Evolutionary conservation across 2,113 vertebrate species (phyloP).

Genomic region (Sturnus vulgaris): DNA sequence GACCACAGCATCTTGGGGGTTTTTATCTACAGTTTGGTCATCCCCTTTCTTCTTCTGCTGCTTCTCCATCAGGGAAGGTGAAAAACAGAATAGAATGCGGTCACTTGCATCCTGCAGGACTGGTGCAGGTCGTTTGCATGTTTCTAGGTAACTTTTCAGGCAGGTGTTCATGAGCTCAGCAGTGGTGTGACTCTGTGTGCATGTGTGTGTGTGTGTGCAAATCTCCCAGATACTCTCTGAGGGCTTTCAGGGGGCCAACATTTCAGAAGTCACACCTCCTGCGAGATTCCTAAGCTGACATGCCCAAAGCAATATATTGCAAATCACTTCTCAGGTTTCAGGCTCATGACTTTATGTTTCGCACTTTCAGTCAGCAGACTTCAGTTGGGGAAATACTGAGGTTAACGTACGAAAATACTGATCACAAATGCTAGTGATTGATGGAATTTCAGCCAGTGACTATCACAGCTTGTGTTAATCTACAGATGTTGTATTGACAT

Average conservation of each 20-base stretch:
- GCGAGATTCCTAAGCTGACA: background rate
- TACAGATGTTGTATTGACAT: background rate
- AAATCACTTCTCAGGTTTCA: background rate
- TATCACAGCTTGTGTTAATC: background rate
- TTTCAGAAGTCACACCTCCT: background rate
- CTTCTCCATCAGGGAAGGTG: background rate
- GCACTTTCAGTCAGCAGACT: background rate
- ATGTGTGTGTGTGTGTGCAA: background rate
- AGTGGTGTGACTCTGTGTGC: background rate
- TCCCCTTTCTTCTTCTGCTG: background rate
- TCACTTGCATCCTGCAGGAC: background rate
- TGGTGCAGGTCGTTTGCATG: background rate
- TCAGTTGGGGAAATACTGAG: background rate
- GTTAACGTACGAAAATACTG: accelerated
- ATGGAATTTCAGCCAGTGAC: background rate
- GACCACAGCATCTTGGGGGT: background rate
- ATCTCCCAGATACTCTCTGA: background rate
- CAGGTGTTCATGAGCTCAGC: background rate
- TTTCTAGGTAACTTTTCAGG: background rate
- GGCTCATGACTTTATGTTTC: background rate
- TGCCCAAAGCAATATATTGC: background rate
- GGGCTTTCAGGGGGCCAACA: background rate
- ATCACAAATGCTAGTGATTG: background rate
- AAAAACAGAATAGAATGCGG: background rate
- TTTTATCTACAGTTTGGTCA: background rate